phyloP scores from a whole-genome alignment of 2,113 vertebrate genomes.

The Ceyx margarethae region DNA sequence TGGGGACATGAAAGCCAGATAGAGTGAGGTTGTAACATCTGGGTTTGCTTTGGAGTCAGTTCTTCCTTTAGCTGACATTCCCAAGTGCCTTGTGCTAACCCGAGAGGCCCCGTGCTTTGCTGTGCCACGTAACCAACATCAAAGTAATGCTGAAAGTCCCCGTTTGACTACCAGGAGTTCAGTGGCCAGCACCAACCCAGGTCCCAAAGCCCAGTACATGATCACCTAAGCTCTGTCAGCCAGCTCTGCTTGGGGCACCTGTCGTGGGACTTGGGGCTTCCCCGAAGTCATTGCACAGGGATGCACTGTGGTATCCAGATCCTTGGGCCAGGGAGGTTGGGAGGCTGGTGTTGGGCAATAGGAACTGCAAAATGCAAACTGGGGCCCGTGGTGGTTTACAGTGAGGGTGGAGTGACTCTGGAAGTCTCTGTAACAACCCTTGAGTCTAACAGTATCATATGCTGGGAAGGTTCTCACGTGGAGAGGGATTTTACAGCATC shows the following conservation, averaged over 20 bases:
- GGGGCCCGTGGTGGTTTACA: too few relatives aligned
- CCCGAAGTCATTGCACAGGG: rapidly evolving
- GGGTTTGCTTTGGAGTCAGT: not conserved
- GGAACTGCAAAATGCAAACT: not conserved
- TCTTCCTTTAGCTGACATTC: not conserved
- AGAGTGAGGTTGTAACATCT: not conserved
- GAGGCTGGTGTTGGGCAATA: not conserved
- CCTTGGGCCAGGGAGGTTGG: not conserved
- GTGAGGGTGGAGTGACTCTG: not conserved
- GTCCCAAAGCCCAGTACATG: not conserved
- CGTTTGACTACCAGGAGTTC: not conserved
- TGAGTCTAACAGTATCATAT: rapidly evolving
- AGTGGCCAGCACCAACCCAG: not conserved
- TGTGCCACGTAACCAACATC: not conserved
- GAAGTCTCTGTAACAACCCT: not conserved
- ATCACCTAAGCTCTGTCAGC: not conserved
- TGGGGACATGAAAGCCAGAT: not conserved
- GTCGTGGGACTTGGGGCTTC: not conserved
- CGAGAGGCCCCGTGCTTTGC: not conserved
- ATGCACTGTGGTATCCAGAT: not conserved
- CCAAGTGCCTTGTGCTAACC: not conserved
- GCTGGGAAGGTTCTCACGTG: rapidly evolving
- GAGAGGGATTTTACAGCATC: not conserved
- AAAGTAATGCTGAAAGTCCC: not conserved
- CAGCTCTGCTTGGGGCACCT: not conserved